Base-by-base conservation (phyloP, 2,797 vertebrate genomes). In the Sebastes oblongus region DNA sequence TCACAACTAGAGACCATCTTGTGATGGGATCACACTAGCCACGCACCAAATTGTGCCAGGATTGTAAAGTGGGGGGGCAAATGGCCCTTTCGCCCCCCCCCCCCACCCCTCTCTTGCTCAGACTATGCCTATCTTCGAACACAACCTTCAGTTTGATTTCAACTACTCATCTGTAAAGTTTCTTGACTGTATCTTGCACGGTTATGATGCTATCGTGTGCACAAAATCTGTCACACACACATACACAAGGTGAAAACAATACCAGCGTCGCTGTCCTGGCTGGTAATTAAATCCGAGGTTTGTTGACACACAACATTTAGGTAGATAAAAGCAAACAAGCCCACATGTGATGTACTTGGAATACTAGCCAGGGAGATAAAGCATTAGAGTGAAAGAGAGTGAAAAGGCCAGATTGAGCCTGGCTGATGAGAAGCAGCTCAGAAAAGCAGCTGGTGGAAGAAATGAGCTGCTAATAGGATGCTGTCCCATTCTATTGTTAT, bases 361-460 rank as follows among this genome's bases (percentile, higher is more conserved):
- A 82, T 75, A 80, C 58, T 64, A 78, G 59, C 72, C 75, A 68
- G 68, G 24, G 32, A 69, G 42, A 82, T 74, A 62, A 64, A 81
- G 42, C 61, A 77, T 65, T 58, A 36, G 56, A 50, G 34, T 42
- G 24, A 70, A 70, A 82, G 67, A 75, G 20, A 67, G 18, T 25
- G 69, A 76, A 75, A 59, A 72, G 56, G 66, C 65, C 60, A 50
- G 36, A 80, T 52, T 64, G 65, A 83, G 56, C 52, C 12, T 62
- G 20, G 27, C 69, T 78, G 74, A 76, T 46, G 75, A 77, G 61
- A 81, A 34, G 62, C 69, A 24, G 58, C 66, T 83, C 18, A 77
- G 59, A 27, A 72, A 79, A 84, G 72, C 80, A 84, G 82, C 64
- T 65, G 59, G 75, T 30, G 39, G 64, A 77, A 78, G 58, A 86